A percentile compares a stretch with the other conserved stretches of the same genome.
These are phyloP conservation scores for Taxidea taxus DNA, from an alignment of 2,113 vertebrate genomes.

Conservation along the genomic window DNA sequence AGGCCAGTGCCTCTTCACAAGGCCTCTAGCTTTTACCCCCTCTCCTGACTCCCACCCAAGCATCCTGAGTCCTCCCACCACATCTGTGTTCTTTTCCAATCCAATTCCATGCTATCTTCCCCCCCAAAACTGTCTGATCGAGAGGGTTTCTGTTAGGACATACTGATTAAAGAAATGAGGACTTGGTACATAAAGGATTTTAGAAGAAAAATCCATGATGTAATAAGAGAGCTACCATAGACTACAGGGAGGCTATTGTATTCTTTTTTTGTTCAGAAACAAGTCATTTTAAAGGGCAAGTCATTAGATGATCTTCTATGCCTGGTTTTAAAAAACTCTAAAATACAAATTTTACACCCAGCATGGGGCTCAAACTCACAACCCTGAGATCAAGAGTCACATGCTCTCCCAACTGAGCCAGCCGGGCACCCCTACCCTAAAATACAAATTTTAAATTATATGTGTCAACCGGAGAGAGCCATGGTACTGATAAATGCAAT, in stretches of 20 bases:
- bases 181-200: background rate
- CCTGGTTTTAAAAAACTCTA: background rate
- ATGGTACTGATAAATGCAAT: background rate
- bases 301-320: background rate
- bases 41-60: background rate
- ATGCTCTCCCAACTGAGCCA: background rate
- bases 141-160: background rate
- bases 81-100: background rate
- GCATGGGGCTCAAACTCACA: background rate
- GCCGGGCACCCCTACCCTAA: background rate
- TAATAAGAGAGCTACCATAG: background rate
- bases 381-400: background rate
- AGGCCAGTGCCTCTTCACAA: background rate
- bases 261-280: slow-evolving; percentile 9
- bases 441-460: background rate
- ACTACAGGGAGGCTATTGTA: background rate
- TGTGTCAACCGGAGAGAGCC: background rate
- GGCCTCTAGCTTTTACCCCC: background rate
- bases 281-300: background rate
- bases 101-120: background rate
- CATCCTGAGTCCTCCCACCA: background rate
- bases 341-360: background rate
- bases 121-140: background rate
- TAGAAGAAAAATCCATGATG: background rate
- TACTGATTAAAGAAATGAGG: slow-evolving; percentile 22